Conservation (phyloP, 2,888 invertebrate species). For the Anticlea derivata region DNA sequence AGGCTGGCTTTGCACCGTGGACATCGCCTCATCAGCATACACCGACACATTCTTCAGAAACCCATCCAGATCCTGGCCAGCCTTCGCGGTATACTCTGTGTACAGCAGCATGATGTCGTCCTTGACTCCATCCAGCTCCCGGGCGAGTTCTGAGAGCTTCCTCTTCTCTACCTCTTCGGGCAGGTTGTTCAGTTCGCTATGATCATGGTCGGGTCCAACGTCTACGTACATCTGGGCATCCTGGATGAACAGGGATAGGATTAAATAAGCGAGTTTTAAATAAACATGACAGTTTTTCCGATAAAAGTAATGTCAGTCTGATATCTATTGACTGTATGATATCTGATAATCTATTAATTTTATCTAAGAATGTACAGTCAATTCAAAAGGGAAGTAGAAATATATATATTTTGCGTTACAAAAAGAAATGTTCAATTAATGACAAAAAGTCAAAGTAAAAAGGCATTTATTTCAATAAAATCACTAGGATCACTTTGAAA, state of each 20-base stretch:
- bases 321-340: too few relatives aligned
- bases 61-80: constrained; percentile 55
- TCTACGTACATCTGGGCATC: constrained; percentile 39
- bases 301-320: too few relatives aligned
- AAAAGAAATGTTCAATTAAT: too few relatives aligned
- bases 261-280: too few relatives aligned
- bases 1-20: constrained; percentile 33
- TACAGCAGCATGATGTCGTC: constrained; percentile 63
- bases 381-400: too few relatives aligned
- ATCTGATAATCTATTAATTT: too few relatives aligned
- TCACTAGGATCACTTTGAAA: too few relatives aligned
- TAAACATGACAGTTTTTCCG: too few relatives aligned
- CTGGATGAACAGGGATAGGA: constrained; percentile 33
- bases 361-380: too few relatives aligned
- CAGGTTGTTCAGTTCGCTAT: constrained; percentile 17
- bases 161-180: constrained; percentile 51
- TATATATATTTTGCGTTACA: too few relatives aligned
- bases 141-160: constrained; percentile 52
- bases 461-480: too few relatives aligned
- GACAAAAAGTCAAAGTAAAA: too few relatives aligned
- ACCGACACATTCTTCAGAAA: constrained; percentile 59
- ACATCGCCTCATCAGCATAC: constrained; percentile 47
- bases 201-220: constrained; percentile 17
- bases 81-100: constrained; percentile 62
- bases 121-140: constrained; percentile 53